Percentiles rank a stretch among this genome's conserved stretches.
phyloP scores from a whole-genome alignment of 2,113 vertebrate species.

The Pterocles gutturalis region DNA sequence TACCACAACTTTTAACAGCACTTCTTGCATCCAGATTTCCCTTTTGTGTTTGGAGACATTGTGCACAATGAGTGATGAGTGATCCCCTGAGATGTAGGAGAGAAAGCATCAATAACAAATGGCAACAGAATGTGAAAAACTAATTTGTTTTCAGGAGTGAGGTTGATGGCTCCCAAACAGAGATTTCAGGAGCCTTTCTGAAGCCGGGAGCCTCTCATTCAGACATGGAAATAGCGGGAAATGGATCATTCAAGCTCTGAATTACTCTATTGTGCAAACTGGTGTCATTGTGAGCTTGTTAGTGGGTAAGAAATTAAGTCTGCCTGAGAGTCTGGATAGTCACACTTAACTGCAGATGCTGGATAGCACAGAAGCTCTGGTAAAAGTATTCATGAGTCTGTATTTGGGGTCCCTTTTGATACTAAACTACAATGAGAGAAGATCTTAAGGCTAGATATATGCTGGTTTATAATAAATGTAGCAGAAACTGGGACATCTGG shows the following conservation, averaged over 20 bases:
- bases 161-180: background rate
- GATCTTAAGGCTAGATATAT: background rate
- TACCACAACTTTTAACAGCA: conserved; percentile 5
- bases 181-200: background rate
- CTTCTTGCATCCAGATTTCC: conserved; percentile 31
- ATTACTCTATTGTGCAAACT: background rate
- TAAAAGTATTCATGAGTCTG: background rate
- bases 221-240: background rate
- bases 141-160: background rate
- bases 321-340: background rate
- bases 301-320: background rate
- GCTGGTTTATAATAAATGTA: background rate
- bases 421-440: background rate
- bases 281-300: background rate
- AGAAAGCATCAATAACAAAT: conserved; percentile 32
- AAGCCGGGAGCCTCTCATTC: background rate
- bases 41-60: conserved; percentile 41
- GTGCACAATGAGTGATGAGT: background rate
- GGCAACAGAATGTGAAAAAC: background rate
- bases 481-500: background rate
- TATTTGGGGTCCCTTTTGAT: background rate
- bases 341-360: background rate
- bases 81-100: background rate
- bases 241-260: background rate
- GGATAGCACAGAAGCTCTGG: background rate